Evolutionary conservation across 2,797 vertebrate genomes (phyloP).

Genomic region (Phrynocephalus forsythii): DNA sequence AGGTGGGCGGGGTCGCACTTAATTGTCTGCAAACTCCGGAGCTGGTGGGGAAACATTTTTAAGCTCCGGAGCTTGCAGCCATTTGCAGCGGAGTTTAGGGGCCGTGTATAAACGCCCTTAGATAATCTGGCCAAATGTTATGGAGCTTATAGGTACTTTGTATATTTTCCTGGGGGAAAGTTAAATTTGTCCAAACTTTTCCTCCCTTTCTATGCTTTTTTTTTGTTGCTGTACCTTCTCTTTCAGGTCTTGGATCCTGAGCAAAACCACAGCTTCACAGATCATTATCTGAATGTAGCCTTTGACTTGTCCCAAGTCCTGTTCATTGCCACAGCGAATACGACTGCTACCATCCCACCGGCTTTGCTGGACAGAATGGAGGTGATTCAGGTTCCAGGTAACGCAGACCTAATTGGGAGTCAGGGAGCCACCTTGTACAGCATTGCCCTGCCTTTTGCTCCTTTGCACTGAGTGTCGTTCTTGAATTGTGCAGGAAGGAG

Average conservation of each 20-base stretch:
- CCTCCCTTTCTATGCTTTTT: neutral
- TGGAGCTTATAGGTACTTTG: neutral
- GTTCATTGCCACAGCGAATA: constrained; percentile 97
- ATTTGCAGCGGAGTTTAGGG: no score
- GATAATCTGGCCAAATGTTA: neutral
- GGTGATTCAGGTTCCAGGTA: constrained; percentile 96
- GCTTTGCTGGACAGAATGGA: constrained; percentile 98
- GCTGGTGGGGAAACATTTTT: no score
- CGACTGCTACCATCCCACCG: constrained; percentile 90
- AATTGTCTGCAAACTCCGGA: no score
- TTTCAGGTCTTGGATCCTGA: constrained; percentile 94
- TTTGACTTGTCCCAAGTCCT: constrained; percentile 99
- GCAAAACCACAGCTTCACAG: constrained; percentile 97
- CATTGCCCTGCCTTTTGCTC: neutral
- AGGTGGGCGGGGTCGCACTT: no score
- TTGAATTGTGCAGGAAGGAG: neutral
- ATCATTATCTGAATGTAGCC: constrained; percentile 96
- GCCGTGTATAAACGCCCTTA: no score
- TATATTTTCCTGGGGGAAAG: neutral
- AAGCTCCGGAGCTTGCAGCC: no score
- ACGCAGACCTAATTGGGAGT: neutral
- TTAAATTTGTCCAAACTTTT: neutral
- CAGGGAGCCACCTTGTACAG: no score
- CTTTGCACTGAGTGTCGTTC: neutral
- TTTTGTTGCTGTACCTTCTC: constrained; percentile 37